Conservation (phyloP, 2,888 invertebrate species). For the Darwinula stevensoni region DNA sequence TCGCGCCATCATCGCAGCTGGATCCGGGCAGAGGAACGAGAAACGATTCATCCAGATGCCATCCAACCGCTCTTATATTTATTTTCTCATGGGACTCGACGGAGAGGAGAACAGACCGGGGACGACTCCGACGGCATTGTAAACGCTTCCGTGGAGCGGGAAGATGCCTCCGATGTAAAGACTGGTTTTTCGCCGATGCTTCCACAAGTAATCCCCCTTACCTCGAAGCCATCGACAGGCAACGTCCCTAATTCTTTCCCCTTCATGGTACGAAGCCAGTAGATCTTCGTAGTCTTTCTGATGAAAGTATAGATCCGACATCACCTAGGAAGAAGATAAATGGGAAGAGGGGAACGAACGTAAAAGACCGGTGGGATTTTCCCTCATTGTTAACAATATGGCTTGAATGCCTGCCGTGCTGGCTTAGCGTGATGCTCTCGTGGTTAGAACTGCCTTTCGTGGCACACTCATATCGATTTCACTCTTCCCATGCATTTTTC, state of each 20-base stretch:
- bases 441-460: too few species aligned
- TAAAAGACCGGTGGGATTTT: too few species aligned
- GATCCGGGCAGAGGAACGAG: too few species aligned
- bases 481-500: too few species aligned
- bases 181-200: background rate
- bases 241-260: too few species aligned
- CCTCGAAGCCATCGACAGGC: background rate
- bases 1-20: slow-evolving; percentile 30
- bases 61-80: background rate
- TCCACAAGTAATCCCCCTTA: background rate
- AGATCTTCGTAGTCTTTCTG: slow-evolving; percentile 1
- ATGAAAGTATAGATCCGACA: background rate
- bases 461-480: too few species aligned
- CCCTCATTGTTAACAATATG: too few species aligned
- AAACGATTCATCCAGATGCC: too few species aligned
- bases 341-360: too few species aligned
- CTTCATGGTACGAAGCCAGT: too few species aligned
- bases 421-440: too few species aligned
- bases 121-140: slow-evolving; percentile 27
- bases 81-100: background rate
- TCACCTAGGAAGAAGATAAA: background rate
- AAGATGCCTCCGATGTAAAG: slow-evolving; percentile 36
- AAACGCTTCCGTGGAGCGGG: slow-evolving; percentile 28
- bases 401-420: too few species aligned
- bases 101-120: slow-evolving; percentile 15